Percentiles rank a stretch among this genome's conserved stretches.
phyloP scores from a whole-genome alignment of 2,888 invertebrate genomes.

The Neuroscelio doddi region DNA sequence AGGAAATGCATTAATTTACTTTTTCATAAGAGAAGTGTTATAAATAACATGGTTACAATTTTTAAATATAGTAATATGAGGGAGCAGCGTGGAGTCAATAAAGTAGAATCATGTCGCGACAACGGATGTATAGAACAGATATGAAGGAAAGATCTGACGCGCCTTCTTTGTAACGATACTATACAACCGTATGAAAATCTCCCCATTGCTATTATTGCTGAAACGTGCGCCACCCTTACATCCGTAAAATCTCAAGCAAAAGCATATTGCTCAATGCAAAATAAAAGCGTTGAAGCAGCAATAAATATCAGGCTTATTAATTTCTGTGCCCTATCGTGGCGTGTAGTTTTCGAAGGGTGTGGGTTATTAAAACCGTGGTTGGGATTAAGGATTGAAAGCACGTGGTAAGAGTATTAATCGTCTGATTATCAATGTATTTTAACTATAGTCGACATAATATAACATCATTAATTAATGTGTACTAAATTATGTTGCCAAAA shows the following conservation, averaged over 20 bases:
- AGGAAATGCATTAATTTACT: not conserved
- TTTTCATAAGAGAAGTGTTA: too few relatives aligned
- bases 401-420: conserved; percentile 56
- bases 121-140: conserved; percentile 6
- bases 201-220: conserved; percentile 30
- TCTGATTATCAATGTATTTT: conserved; percentile 47
- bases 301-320: conserved; percentile 16
- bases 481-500: too few relatives aligned
- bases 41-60: not conserved
- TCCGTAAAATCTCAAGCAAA: conserved; percentile 16
- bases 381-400: conserved; percentile 43
- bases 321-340: conserved; percentile 5
- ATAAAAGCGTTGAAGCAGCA: conserved; percentile 3
- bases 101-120: not conserved
- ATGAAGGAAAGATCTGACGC: conserved; percentile 10
- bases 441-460: conserved; percentile 6
- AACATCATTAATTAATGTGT: too few relatives aligned
- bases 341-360: conserved; percentile 27
- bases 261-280: conserved; percentile 26
- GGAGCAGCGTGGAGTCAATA: conserved; percentile 7
- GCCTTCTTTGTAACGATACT: conserved; percentile 9
- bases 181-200: conserved; percentile 2
- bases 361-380: conserved; percentile 59
- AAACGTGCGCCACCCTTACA: conserved; percentile 30
- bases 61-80: not conserved